Base-by-base conservation (phyloP, 2,888 invertebrate genomes). In the Stenoptilia bipunctidactyla region DNA sequence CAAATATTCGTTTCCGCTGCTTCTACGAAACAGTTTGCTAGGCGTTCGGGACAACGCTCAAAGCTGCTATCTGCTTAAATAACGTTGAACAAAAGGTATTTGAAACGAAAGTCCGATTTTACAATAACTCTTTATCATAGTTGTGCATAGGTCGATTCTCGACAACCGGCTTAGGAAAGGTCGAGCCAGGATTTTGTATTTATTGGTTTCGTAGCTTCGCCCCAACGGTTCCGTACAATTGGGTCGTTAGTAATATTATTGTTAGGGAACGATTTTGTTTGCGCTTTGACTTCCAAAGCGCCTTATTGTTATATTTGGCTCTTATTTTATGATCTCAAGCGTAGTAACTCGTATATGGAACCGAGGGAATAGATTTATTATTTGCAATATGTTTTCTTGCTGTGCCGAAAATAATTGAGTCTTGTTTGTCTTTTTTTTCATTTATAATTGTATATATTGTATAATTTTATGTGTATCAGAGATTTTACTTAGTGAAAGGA, bases 201-300 rank as follows among this genome's bases (percentile, higher is more conserved):
- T 83, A 83, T 83, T 73, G 77, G 76, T 76, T 77, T 67, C 65
- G 62, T 66, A 66, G 62, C 65, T 9, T 20, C 69, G 64, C 61
- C 68, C 66, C 70, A 70, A 71, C 75, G 76, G 73, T 69, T 67
- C 66, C 69, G 61, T 74, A 80, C 79, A 77, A 80, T 82, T 72
- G 79, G 69, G 59, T 82, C 80, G 79, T 83, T 80, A 80, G 77
- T 76, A 75, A 77, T 76, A 80, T 79, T 80, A 76, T 73, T 80
- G 77, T 74, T 67, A 69, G 65, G 64, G 74, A 76, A 63, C 74
- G 72, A 76, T 79, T 79, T 77, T 71, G 76, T 77, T 79, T 73
- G 69, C 71, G 69, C 77, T 75, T 75, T 77, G 77, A 76, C 72
- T 77, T 66, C 62, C 68, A 74, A 71, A 74, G 66, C 61, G 60